These are phyloP conservation scores for Nycticryphes semicollaris DNA, from an alignment of 2,113 vertebrate genomes.

Conservation along the genomic window DNA sequence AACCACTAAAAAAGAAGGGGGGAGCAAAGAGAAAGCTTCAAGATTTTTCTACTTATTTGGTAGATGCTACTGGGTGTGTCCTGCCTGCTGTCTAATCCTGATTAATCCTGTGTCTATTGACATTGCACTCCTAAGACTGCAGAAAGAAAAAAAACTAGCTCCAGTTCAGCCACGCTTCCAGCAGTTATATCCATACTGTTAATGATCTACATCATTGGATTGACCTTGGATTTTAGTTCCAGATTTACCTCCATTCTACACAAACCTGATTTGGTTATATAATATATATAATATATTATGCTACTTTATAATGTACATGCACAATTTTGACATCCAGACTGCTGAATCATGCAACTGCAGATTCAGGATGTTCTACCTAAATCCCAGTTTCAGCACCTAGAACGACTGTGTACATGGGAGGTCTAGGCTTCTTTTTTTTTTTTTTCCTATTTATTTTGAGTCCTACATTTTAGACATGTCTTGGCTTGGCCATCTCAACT, in stretches of 20 bases:
- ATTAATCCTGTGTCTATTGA: background rate
- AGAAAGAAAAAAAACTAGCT: background rate
- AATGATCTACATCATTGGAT: background rate
- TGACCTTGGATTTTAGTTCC: conserved; percentile 26
- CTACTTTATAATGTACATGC: background rate
- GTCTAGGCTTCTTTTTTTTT: background rate
- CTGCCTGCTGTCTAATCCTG: background rate
- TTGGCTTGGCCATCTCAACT: background rate
- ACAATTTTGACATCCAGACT: background rate
- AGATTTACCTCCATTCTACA: background rate
- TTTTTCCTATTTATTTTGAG: background rate
- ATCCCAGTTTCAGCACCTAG: background rate
- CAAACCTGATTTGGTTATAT: background rate
- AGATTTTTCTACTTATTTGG: background rate
- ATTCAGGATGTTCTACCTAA: background rate
- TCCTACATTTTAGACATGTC: background rate
- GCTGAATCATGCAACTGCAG: conserved; percentile 37
- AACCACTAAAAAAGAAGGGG: background rate
- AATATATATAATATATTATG: background rate
- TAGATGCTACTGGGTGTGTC: background rate
- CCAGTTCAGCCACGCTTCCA: background rate
- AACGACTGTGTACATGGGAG: background rate
- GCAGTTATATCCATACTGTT: background rate
- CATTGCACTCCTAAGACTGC: background rate
- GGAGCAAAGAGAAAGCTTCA: background rate